Conservation (phyloP, 1,140 invertebrate species). For the Caenorhabditis tropicalis region DNA sequence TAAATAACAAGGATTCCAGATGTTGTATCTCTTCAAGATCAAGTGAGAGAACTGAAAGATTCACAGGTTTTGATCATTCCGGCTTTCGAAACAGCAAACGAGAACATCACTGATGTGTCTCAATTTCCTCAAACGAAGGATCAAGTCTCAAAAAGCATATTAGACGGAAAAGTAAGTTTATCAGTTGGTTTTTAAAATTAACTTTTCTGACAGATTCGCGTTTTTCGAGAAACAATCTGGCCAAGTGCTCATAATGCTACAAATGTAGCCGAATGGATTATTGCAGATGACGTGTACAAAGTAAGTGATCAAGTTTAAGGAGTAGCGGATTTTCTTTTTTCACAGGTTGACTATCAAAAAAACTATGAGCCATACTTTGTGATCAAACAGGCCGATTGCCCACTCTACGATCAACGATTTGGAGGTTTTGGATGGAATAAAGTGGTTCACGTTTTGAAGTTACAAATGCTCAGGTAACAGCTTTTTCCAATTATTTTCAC, state of each 20-base stretch:
- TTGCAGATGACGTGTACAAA: background rate
- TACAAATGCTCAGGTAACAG: slow-evolving; percentile 79
- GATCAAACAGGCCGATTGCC: slow-evolving; percentile 79
- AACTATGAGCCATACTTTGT: slow-evolving; percentile 93
- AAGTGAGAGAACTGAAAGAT: background rate
- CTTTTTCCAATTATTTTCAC: background rate
- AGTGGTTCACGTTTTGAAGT: slow-evolving; percentile 82
- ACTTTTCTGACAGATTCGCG: too few species aligned
- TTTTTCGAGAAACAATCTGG: slow-evolving; percentile 35
- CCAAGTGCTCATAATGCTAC: slow-evolving; percentile 39
- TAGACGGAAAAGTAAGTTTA: background rate
- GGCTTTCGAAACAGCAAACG: slow-evolving; percentile 31
- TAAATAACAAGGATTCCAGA: background rate
- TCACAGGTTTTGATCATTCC: slow-evolving; percentile 37
- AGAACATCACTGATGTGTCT: background rate
- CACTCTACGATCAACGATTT: slow-evolving; percentile 85
- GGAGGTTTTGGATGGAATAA: slow-evolving; percentile 96
- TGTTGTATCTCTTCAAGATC: background rate
- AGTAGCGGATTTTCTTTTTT: slow-evolving; percentile 31
- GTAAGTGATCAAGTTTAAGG: background rate
- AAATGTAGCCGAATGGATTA: slow-evolving; percentile 19
- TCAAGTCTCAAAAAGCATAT: background rate
- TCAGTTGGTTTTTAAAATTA: background rate
- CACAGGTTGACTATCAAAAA: slow-evolving; percentile 83
- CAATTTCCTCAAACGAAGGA: background rate